Evolutionary conservation across 2,888 invertebrate genomes (phyloP).

Genomic region (Mayetiola destructor): DNA sequence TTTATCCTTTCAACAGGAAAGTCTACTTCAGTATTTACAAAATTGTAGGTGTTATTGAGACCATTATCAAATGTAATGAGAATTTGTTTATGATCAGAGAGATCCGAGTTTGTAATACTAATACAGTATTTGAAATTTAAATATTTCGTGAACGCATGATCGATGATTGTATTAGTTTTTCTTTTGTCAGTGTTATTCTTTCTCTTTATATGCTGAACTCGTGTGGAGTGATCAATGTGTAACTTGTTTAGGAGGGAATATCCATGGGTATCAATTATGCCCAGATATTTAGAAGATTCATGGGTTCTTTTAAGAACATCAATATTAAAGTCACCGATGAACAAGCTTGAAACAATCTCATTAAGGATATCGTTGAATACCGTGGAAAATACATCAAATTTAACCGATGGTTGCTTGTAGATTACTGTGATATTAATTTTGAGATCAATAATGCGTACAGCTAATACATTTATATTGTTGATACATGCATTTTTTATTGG

Average conservation of each 20-base stretch:
- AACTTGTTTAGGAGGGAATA: neutral
- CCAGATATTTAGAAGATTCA: neutral
- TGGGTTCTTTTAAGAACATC: neutral
- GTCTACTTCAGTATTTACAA: too few species aligned
- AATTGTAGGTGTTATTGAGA: too few species aligned
- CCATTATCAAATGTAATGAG: too few species aligned
- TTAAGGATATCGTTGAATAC: neutral
- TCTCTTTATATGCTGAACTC: too few species aligned
- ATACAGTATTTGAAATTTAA: too few species aligned
- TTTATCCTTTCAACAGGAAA: too few species aligned
- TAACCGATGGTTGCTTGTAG: neutral
- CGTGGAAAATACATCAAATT: neutral
- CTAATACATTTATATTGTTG: neutral
- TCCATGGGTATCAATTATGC: neutral
- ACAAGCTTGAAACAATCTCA: neutral
- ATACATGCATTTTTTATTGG: neutral
- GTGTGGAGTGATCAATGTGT: neutral
- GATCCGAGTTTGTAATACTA: too few species aligned
- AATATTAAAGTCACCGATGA: neutral
- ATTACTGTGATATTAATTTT: neutral
- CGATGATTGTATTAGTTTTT: too few species aligned
- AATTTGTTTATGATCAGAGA: too few species aligned
- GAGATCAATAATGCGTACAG: neutral
- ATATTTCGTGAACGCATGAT: too few species aligned
- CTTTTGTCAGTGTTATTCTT: too few species aligned